These are phyloP conservation scores for Oreotrochilus melanogaster DNA, from an alignment of 2,113 vertebrate genomes.

Conservation along the genomic window DNA sequence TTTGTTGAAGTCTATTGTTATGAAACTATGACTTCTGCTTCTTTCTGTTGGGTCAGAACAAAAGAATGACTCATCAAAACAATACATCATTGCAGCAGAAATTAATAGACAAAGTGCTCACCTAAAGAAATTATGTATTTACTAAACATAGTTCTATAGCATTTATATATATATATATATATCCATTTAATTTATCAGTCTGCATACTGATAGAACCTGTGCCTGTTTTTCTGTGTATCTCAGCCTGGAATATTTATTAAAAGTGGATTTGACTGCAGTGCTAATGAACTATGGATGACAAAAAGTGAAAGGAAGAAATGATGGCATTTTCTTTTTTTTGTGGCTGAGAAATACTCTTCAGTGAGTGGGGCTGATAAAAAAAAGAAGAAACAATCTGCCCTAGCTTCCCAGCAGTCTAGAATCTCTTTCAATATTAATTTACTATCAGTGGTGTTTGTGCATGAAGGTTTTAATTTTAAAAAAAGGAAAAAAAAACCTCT, in stretches of 20 bases:
- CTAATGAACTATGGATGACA: background rate
- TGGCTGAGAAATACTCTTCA: background rate
- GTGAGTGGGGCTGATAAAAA: background rate
- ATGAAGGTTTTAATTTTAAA: background rate
- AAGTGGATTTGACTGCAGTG: background rate
- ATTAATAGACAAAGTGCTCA: background rate
- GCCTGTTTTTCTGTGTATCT: background rate
- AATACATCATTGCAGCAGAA: background rate
- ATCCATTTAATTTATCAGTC: background rate
- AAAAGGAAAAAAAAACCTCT: background rate
- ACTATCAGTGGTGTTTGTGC: background rate
- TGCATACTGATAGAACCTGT: background rate
- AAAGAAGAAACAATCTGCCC: background rate
- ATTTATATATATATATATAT: background rate
- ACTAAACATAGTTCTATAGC: background rate
- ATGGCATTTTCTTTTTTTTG: background rate
- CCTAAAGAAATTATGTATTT: background rate
- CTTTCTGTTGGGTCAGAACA: background rate
- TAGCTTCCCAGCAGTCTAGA: background rate
- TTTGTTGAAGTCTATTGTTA: background rate
- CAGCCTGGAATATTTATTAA: background rate
- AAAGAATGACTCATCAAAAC: background rate
- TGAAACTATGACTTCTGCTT: background rate
- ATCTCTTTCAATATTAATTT: background rate
- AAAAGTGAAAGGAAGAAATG: background rate